A percentile compares a stretch with the other conserved stretches of the same genome.
Evolutionary conservation across 2,113 vertebrate genomes (phyloP).

Genomic region (Pygoscelis antarcticus): DNA sequence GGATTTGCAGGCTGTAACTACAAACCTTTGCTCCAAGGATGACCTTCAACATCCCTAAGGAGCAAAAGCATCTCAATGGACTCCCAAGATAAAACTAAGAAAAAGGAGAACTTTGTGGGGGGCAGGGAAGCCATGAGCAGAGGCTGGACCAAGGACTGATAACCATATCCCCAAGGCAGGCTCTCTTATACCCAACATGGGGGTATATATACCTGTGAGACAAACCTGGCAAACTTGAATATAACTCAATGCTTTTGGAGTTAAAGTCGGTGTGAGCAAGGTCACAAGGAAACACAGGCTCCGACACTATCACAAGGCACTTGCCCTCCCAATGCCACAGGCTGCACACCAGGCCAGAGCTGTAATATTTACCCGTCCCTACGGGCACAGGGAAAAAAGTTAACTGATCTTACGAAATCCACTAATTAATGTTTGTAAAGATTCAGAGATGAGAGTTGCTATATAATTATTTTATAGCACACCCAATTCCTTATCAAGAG

Average conservation of each 20-base stretch:
- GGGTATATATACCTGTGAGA: not conserved
- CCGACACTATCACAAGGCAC: not conserved
- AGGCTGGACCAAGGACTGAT: too few species aligned
- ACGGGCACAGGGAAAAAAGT: not conserved
- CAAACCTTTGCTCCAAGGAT: not conserved
- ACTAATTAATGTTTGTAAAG: not conserved
- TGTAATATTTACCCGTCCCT: not conserved
- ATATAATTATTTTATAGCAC: not conserved
- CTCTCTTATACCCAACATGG: not conserved
- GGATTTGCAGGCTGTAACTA: not conserved
- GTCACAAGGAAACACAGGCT: not conserved
- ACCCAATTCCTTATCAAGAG: not conserved
- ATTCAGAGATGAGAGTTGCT: not conserved
- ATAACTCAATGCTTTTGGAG: not conserved
- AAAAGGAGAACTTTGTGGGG: accelerated
- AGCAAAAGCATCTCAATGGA: too few species aligned
- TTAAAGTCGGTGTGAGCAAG: not conserved
- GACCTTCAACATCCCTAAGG: not conserved
- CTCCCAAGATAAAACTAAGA: not conserved
- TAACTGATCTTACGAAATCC: not conserved
- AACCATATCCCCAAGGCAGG: not conserved
- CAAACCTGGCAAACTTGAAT: not conserved
- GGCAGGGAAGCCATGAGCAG: not conserved
- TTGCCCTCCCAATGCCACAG: not conserved
- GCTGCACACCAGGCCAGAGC: not conserved